Evolutionary conservation across 2,113 vertebrate genomes (phyloP), one percentile per base, ranked within the genome.

Genomic region (Pterocles gutturalis): DNA sequence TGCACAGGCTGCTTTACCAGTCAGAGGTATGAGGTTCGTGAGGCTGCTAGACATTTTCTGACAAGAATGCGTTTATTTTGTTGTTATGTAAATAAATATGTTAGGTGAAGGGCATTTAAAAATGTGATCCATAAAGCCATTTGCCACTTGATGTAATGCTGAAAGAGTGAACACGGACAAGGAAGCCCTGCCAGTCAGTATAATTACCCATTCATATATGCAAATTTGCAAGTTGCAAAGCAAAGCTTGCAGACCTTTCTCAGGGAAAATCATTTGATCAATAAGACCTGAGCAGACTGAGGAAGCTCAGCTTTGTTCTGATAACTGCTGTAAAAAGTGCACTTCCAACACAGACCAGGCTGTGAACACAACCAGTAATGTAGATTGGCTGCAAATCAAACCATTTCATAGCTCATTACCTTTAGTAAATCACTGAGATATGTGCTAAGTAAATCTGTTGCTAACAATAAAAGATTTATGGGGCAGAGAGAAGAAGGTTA

Each of bases 311-410:
- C 15, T 83, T 65, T 72, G 7, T 76, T 80, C n/a, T 83, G 53
- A 20, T 64, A 65, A 49, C 20, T 78, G 57, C 29, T 58, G 19
- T 61, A 48, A 4, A 61, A 87, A 76, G 5, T 67, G 19, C 21
- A 77, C 9, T 85, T 79, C 53, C 75, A 76, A 29, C 3, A 22
- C 8, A 25, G 6, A 29, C 41, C 48, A 61, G n/a, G 29, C 36
- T 95, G 38, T 55, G 54, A 86, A 51, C 34, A 33, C 33, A 73
- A 91, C 17, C 78, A 82, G 28, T 65, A 86, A 46, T 38, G 71
- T 62, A 70, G 80, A 22, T 7, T 84, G 81, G 87, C 94, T 91
- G 73, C 53, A 95, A 91, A 87, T 84, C 96, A 96, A 96, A 55
- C 34, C 26, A 22, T 87, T 94, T 95, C 8, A 34, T 89, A 0